These are phyloP conservation scores for Ochropleura leucogaster DNA, from an alignment of 2,888 invertebrate species.

Conservation along the genomic window DNA sequence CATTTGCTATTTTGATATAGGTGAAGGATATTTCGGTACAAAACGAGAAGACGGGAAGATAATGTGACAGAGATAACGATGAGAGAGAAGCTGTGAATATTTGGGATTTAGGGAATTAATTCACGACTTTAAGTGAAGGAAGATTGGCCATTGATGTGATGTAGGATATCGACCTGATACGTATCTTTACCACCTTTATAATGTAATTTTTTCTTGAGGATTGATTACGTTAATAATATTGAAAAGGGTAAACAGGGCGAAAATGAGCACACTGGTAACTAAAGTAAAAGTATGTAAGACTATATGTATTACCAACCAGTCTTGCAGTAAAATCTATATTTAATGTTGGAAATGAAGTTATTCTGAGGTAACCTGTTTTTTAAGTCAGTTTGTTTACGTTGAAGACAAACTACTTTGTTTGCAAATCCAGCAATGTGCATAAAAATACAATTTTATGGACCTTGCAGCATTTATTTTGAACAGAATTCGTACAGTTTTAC, in stretches of 20 bases:
- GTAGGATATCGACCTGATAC: neutral
- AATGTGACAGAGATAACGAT: neutral
- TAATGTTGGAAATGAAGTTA: neutral
- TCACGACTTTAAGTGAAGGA: neutral
- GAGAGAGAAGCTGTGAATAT: neutral
- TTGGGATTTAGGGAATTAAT: neutral
- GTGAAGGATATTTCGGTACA: neutral
- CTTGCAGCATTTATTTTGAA: neutral
- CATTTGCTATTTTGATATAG: neutral
- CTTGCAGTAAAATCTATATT: neutral
- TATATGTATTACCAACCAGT: neutral
- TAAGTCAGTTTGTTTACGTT: conserved; percentile 19
- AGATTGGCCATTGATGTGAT: neutral
- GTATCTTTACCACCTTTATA: neutral
- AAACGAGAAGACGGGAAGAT: neutral
- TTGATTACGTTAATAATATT: neutral
- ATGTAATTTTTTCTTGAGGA: neutral
- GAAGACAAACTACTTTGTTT: conserved; percentile 25
- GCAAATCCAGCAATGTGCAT: conserved; percentile 7
- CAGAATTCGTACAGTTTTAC: neutral
- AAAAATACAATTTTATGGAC: conserved; percentile 12
- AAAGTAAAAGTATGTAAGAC: conserved; percentile 9
- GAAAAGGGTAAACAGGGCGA: neutral
- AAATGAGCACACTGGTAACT: conserved; percentile 14
- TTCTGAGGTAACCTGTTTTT: conserved; percentile 14